Evolutionary conservation across 2,797 vertebrate genomes (phyloP).

Genomic region (Aeoliscus strigatus): DNA sequence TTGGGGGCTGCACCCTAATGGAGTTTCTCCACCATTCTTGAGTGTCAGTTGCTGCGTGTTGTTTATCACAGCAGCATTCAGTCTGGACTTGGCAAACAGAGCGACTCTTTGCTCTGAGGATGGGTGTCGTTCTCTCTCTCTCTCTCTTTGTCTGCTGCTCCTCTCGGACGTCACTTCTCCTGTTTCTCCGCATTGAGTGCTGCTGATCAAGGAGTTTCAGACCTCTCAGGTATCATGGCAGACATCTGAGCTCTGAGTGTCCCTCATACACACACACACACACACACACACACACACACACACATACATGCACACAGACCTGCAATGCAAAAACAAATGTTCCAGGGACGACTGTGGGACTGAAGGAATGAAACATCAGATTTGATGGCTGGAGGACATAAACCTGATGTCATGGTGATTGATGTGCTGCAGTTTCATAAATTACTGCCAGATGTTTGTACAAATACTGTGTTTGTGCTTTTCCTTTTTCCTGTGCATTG

Average conservation of each 20-base stretch:
- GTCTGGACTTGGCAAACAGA: too few relatives aligned
- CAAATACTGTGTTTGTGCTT: too few relatives aligned
- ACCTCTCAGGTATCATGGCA: constrained; percentile 49
- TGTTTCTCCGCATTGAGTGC: constrained; percentile 44
- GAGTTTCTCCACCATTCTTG: too few relatives aligned
- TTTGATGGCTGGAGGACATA: constrained; percentile 9
- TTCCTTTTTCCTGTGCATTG: too few relatives aligned
- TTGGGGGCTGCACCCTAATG: too few relatives aligned
- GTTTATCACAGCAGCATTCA: too few relatives aligned
- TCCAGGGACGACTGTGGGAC: constrained; percentile 9
- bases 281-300: constrained; percentile 1
- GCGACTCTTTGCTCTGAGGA: too few relatives aligned
- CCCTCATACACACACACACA: not conserved
- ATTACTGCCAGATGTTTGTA: too few relatives aligned
- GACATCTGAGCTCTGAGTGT: constrained; percentile 51
- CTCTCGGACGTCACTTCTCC: constrained; percentile 17
- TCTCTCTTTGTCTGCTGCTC: constrained; percentile 8
- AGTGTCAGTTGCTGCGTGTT: too few relatives aligned
- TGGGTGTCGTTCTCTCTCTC: too few relatives aligned
- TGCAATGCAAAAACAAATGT: not conserved
- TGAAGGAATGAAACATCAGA: constrained; percentile 10
- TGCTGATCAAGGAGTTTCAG: constrained; percentile 62
- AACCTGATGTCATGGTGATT: not conserved
- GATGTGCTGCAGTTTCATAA: too few relatives aligned
- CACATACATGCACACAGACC: constrained; percentile 2